Evolutionary conservation across 92 coral and sea anemone species (phyloP).

Genomic region (Paragorgia papillata): DNA sequence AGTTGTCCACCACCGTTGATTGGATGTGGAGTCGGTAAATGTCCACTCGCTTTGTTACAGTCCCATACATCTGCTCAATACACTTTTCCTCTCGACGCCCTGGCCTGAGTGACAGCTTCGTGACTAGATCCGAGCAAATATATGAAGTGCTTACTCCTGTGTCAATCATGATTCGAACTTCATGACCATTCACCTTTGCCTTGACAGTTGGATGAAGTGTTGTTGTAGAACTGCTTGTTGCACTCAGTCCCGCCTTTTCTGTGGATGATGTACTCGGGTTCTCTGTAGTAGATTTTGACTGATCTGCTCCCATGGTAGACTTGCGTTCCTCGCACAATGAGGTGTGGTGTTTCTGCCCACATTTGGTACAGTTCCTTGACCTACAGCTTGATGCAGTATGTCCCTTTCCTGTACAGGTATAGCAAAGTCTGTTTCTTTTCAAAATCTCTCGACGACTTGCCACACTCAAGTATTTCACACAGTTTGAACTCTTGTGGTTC

Average conservation of each 20-base stretch:
- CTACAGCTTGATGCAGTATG: conserved; percentile 60
- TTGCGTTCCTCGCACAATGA: conserved; percentile 48
- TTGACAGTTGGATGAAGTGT: conserved; percentile 47
- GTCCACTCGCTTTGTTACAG: conserved; percentile 32
- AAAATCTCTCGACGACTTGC: conserved; percentile 48
- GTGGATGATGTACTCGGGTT: no score
- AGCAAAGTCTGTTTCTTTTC: conserved; percentile 52
- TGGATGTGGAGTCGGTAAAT: conserved; percentile 34
- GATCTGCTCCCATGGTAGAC: conserved; percentile 9
- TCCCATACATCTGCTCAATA: conserved; percentile 62
- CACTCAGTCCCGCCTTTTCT: no score
- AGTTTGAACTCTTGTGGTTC: conserved; percentile 30
- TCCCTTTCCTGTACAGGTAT: conserved; percentile 48
- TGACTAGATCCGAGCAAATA: conserved; percentile 38
- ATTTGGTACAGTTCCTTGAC: conserved; percentile 56
- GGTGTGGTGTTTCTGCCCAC: conserved; percentile 57
- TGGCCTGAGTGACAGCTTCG: conserved; percentile 40
- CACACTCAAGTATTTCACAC: conserved; percentile 46
- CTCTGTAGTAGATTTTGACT: not conserved
- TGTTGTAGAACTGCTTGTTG: conserved; percentile 9
- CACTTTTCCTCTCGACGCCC: conserved; percentile 41
- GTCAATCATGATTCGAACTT: conserved; percentile 51
- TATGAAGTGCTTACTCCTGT: conserved; percentile 59
- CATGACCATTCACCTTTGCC: conserved; percentile 32
- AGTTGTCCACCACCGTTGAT: conserved; percentile 44